Evolutionary conservation across 2,113 vertebrate genomes (phyloP).

Genomic region (Callionymus lyra): DNA sequence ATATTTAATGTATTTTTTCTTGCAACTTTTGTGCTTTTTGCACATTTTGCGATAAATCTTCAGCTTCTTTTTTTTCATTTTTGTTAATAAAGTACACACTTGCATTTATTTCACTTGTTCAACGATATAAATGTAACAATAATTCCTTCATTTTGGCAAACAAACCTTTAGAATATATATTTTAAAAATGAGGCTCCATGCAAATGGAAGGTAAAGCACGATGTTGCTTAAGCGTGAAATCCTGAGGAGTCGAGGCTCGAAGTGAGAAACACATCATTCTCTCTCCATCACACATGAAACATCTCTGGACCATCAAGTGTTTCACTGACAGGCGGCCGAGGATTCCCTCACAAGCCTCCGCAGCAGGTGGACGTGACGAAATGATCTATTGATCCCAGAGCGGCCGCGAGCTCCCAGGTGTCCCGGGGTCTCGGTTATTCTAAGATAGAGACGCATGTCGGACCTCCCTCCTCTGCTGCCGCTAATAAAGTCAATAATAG

Average conservation of each 20-base stretch:
- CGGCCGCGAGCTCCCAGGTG: slow-evolving; percentile 35
- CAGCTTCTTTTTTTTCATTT: no score
- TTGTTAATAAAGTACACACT: no score
- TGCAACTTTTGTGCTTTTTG: no score
- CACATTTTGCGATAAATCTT: no score
- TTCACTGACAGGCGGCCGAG: slow-evolving; percentile 53
- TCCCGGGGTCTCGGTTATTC: slow-evolving; percentile 30
- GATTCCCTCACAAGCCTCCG: slow-evolving; percentile 35
- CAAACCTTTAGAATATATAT: no score
- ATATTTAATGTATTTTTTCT: no score
- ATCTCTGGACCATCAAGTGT: slow-evolving; percentile 10
- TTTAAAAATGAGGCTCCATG: no score
- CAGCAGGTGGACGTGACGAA: slow-evolving; percentile 12
- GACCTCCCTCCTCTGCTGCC: slow-evolving; percentile 1
- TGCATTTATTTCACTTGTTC: no score
- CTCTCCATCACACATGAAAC: neutral
- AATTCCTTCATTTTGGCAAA: no score
- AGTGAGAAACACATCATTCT: slow-evolving; percentile 10
- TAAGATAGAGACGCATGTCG: slow-evolving; percentile 24
- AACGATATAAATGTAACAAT: no score
- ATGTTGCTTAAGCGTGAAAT: slow-evolving; percentile 10
- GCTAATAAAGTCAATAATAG: slow-evolving; percentile 35
- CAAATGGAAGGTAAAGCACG: no score
- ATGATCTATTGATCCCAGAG: slow-evolving; percentile 43
- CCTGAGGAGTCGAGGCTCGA: neutral